A percentile compares a stretch with the other conserved stretches of the same genome.
Evolutionary conservation across 2,797 vertebrate species (phyloP).

Genomic region (Syngnathus rostellatus): DNA sequence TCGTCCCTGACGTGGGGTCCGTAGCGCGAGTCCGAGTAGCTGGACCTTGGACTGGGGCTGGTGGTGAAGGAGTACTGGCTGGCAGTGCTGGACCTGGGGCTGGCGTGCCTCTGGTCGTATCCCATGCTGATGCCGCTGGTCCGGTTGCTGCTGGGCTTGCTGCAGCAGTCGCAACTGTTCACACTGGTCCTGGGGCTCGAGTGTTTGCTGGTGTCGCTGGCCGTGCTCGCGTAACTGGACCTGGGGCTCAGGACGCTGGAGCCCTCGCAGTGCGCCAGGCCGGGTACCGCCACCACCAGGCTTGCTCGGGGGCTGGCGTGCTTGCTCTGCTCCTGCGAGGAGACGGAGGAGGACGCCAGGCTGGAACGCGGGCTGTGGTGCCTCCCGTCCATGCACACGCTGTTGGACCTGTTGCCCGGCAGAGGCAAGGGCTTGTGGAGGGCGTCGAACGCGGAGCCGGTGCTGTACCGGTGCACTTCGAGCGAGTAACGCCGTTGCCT

Average conservation of each 20-base stretch:
- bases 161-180: conserved; percentile 82
- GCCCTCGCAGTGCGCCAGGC: conserved; percentile 70
- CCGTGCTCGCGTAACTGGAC: conserved; percentile 79
- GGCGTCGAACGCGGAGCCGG: conserved; percentile 75
- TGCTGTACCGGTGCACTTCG: conserved; percentile 77
- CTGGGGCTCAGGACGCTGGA: conserved; percentile 67
- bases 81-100: conserved; percentile 83
- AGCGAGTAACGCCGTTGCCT: conserved; percentile 75
- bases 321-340: conserved; percentile 75
- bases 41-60: conserved; percentile 77
- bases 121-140: conserved; percentile 97
- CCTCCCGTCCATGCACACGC: conserved; percentile 60
- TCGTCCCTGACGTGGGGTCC: conserved; percentile 68
- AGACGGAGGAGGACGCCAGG: conserved; percentile 67
- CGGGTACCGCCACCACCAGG: conserved; percentile 58
- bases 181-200: conserved; percentile 87
- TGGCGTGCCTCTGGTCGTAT: conserved; percentile 89
- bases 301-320: conserved; percentile 75
- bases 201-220: conserved; percentile 80
- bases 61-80: conserved; percentile 80
- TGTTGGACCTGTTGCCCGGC: conserved; percentile 69
- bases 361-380: conserved; percentile 75
- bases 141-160: conserved; percentile 89
- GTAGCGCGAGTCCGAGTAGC: conserved; percentile 75
- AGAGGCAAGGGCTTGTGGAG: conserved; percentile 63